Conservation (phyloP, 2,888 invertebrate genomes). For the Latrodectus elegans region DNA sequence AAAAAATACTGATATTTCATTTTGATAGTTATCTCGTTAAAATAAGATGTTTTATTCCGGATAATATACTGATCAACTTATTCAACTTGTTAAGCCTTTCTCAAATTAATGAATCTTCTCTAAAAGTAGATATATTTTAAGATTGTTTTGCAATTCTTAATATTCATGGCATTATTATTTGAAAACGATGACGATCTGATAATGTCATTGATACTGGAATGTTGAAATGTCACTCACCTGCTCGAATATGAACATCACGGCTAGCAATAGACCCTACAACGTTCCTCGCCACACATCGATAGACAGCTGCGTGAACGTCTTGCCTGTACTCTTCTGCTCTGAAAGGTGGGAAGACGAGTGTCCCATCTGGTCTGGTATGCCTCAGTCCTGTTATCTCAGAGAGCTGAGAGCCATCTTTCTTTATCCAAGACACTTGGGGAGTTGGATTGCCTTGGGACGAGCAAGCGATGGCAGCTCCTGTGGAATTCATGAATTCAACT, state of each 20-base stretch:
- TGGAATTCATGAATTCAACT: conserved; percentile 70
- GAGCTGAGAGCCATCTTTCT: conserved; percentile 68
- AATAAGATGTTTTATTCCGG: too few species aligned
- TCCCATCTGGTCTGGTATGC: conserved; percentile 80
- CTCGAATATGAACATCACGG: conserved; percentile 93
- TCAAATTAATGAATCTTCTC: too few species aligned
- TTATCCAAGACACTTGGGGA: conserved; percentile 69
- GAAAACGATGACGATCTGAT: too few species aligned
- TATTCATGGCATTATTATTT: too few species aligned
- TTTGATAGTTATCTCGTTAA: too few species aligned
- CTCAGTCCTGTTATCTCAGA: conserved; percentile 69
- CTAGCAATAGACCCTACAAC: conserved; percentile 92
- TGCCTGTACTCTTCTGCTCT: conserved; percentile 93
- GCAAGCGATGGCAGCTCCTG: conserved; percentile 69
- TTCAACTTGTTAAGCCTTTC: too few species aligned
- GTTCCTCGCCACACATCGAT: conserved; percentile 92
- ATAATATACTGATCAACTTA: too few species aligned
- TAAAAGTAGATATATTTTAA: too few species aligned
- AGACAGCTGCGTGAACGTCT: conserved; percentile 94
- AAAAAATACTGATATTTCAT: too few species aligned
- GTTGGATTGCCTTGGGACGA: conserved; percentile 67
- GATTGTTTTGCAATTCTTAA: too few species aligned
- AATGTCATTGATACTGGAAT: too few species aligned
- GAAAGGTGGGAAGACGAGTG: conserved; percentile 94
- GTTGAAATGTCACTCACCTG: conserved; percentile 82